Conservation (phyloP, 2,797 vertebrate genomes). For the Menidia menidia region DNA sequence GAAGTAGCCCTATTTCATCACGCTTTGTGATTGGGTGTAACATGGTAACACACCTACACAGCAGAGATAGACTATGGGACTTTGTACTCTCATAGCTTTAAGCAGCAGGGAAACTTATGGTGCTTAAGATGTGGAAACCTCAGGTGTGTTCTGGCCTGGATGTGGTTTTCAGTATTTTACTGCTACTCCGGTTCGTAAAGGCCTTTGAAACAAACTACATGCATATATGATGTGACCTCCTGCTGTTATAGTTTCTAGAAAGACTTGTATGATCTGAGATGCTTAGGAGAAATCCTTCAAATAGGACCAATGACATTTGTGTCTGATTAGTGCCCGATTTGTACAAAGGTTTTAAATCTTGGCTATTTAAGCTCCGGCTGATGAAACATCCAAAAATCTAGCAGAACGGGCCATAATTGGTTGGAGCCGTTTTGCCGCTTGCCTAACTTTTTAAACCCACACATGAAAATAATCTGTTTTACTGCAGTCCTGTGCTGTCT, state of each 20-base stretch:
- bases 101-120: background rate
- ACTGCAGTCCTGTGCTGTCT: background rate
- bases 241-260: background rate
- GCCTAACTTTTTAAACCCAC: too few relatives aligned
- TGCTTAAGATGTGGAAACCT: background rate
- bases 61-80: background rate
- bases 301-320: background rate
- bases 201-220: background rate
- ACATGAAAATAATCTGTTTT: too few relatives aligned
- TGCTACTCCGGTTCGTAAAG: constrained; percentile 8
- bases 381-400: too few relatives aligned
- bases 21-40: background rate
- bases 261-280: background rate
- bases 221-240: background rate
- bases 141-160: background rate
- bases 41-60: background rate
- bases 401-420: too few relatives aligned
- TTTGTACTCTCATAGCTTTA: background rate
- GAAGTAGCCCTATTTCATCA: background rate
- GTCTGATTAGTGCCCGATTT: background rate
- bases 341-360: too few relatives aligned
- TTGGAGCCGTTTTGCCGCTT: too few relatives aligned
- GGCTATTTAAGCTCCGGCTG: too few relatives aligned
- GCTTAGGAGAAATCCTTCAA: too few relatives aligned
- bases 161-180: too few relatives aligned